Evolutionary conservation across 2,888 invertebrate genomes (phyloP).

Genomic region (Nipponacmea schrenckii): DNA sequence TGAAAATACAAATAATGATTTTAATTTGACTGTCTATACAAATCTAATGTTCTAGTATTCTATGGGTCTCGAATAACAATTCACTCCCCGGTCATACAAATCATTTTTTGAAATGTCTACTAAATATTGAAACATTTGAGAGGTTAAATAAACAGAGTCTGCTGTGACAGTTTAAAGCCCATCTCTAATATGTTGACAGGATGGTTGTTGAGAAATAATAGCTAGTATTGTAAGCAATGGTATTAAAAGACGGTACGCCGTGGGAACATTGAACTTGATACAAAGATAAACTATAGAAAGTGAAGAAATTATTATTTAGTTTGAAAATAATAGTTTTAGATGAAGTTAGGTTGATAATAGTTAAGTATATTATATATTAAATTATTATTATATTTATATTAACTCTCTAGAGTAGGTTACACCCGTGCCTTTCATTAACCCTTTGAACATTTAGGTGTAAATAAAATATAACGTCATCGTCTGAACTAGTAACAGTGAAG

Average conservation of each 20-base stretch:
- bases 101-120: background rate
- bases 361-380: too few relatives aligned
- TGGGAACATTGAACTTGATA: background rate
- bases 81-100: background rate
- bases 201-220: background rate
- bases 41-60: too few relatives aligned
- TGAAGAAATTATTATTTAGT: background rate
- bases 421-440: too few relatives aligned
- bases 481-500: too few relatives aligned
- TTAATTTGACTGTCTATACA: too few relatives aligned
- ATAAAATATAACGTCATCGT: too few relatives aligned
- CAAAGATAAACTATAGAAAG: background rate
- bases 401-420: too few relatives aligned
- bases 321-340: background rate
- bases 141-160: background rate
- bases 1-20: too few relatives aligned
- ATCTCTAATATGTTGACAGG: background rate
- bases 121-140: conserved; percentile 8
- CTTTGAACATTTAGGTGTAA: too few relatives aligned
- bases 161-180: background rate
- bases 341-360: too few relatives aligned
- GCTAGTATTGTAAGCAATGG: background rate
- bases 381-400: too few relatives aligned
- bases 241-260: background rate
- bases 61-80: too few relatives aligned